Evolutionary conservation across 2,888 invertebrate genomes (phyloP), one percentile per base, ranked within the genome.

Genomic region (Acanthosepion esculentum): DNA sequence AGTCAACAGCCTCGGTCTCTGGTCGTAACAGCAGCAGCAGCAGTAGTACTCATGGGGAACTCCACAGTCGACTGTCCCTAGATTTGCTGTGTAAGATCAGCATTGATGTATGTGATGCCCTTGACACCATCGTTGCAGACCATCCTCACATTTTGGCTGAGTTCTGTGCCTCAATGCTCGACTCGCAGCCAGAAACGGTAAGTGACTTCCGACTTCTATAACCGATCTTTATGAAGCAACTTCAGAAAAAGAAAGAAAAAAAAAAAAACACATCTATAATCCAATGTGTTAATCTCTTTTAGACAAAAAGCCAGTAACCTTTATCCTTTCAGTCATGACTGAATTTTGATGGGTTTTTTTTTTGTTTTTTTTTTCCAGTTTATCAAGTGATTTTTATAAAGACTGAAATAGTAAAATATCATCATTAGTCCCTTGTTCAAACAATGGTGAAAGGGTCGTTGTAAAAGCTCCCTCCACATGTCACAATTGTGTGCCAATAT

Each of bases 1-100:
- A 93, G n/a, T 53, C 93, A 12, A 93, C n/a, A 53, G 93, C 48
- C 50, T 53, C 93, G 8, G 48, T 48, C 29, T 78, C 78, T n/a
- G 78, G 78, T 33, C 78, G 78, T 12, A 93, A 4, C 48, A 53
- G 20, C 29, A 10, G 50, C 53, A 93, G 48, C 26, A 48, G n/a
- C 5, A 33, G 94, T 78, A 92, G 95, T 7, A 55, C 94, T n/a
- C 48, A 50, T 0, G 53, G 95, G 50, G 48, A 94, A 15, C 94
- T 78, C 59, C 94, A 95, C 53, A 96, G 95, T 94, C 95, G 95
- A 94, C 95, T 96, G 48, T 96, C 96, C 29, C 91, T 97, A n/a
- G 95, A 95, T 95, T 95, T 96, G 33, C 95, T 97, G 92, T 96
- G 96, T 95, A 95, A 95, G 91, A 33, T 95, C 59, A 94, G 91